Evolutionary conservation across 2,797 vertebrate genomes (phyloP), one percentile per base, ranked within the genome.

Genomic region (Brachymystax lenok): DNA sequence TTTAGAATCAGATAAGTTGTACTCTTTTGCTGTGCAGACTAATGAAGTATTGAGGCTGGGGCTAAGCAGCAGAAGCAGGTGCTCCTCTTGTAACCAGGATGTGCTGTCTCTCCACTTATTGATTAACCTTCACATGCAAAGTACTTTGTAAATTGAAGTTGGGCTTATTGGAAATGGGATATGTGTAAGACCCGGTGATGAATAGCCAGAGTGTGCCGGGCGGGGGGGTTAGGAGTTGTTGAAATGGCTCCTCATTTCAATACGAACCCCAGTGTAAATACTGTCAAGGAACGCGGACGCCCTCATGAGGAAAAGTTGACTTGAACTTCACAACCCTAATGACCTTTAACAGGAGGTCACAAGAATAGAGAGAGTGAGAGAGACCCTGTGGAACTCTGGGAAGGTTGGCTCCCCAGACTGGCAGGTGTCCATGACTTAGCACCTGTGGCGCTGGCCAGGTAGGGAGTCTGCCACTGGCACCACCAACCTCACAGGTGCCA

Each of bases 41-140:
- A 79, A 16, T 69, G 67, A 70, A 69, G 51, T 50, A 14, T 14
- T 17, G 50, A 64, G 64, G 1, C 6, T 28, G 27, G 17, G 24
- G 63, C 33, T 61, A 28, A 50, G n/a, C 10, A 79, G 76, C 69
- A 24, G 75, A 69, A 28, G 59, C 67, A 24, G 19, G 24, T 61
- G 63, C 33, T 52, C 40, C 72, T 68, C 61, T 74, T 77, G 75
- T 70, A 82, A 61, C 69, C 51, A 64, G 61, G 73, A 77, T 63
- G 59, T 71, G 59, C 72, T 69, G 74, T 71, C 78, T 79, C 67
- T 69, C 78, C 71, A 74, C 68, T 77, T 85, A 88, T 89, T 82
- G 88, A 89, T 89, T 86, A 88, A 82, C 80, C 81, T 83, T 89
- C 86, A 73, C 66, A 77, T 82, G 79, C 79, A 80, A 82, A 81